phyloP scores from a whole-genome alignment of 2,797 vertebrate genomes.

The Peromyscus attwateri region DNA sequence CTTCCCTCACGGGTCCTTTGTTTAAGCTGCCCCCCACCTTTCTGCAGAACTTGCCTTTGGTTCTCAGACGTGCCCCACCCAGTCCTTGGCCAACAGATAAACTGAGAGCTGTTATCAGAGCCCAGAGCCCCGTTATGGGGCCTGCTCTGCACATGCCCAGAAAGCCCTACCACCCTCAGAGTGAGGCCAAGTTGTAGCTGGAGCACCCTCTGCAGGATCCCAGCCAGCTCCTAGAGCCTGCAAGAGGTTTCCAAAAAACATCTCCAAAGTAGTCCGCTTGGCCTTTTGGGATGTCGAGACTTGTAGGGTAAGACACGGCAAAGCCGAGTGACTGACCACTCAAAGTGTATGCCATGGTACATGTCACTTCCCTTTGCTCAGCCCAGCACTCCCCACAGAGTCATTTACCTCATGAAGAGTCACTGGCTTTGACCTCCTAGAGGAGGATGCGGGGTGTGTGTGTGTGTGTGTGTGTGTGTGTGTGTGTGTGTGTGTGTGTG shows the following conservation, averaged over 20 bases:
- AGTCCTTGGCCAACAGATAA: constrained; percentile 26
- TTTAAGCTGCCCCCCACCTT: background rate
- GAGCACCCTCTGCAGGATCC: background rate
- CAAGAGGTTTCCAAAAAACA: background rate
- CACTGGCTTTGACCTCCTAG: background rate
- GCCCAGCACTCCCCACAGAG: background rate
- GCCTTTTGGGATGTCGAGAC: background rate
- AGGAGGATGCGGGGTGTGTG: background rate
- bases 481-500: too few relatives aligned
- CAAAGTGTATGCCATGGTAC: background rate
- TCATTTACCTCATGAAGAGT: background rate
- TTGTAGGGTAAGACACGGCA: background rate
- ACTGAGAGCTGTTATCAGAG: constrained; percentile 13
- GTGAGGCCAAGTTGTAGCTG: background rate
- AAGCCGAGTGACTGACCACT: background rate
- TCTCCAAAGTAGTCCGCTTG: background rate
- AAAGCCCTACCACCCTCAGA: background rate
- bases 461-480: too few relatives aligned
- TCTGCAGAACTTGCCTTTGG: background rate
- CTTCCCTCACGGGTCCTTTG: too few relatives aligned
- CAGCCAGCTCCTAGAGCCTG: background rate
- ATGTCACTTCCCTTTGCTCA: background rate
- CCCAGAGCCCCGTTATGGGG: background rate
- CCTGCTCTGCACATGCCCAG: background rate
- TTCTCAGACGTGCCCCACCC: constrained; percentile 15